These are phyloP conservation scores for Acrocyrtus sp. DNA, from an alignment of 2,888 invertebrate species.

Conservation along the genomic window DNA sequence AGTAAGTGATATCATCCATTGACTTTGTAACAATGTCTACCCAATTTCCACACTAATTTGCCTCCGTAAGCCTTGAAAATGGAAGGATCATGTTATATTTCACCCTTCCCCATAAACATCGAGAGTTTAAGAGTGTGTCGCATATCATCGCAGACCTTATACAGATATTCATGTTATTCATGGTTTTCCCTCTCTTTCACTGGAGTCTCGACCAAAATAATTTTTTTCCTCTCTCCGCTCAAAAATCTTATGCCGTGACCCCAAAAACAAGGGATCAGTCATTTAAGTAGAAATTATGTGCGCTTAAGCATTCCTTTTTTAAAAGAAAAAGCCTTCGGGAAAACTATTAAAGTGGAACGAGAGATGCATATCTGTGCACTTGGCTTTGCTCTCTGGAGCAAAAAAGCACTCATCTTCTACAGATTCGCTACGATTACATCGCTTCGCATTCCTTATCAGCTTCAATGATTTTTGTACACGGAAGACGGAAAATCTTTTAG, in stretches of 20 bases:
- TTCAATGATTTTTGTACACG: too few species aligned
- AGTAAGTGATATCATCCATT: conserved; percentile 27
- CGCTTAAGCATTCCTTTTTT: conserved; percentile 25
- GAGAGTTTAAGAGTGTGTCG: conserved; percentile 31
- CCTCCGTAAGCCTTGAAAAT: conserved; percentile 33
- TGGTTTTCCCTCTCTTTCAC: conserved; percentile 1
- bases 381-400: too few species aligned
- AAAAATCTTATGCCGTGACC: conserved; percentile 37
- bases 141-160: too few species aligned
- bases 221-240: conserved; percentile 13
- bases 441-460: too few species aligned
- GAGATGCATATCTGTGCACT: conserved; percentile 27
- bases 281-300: conserved; percentile 43
- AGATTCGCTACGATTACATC: too few species aligned
- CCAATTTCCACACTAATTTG: conserved; percentile 42
- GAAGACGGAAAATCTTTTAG: too few species aligned
- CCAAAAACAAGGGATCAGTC: conserved; percentile 38
- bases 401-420: too few species aligned
- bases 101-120: conserved; percentile 32
- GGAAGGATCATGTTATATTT: conserved; percentile 44
- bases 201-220: conserved; percentile 13
- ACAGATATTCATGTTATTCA: too few species aligned
- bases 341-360: background rate
- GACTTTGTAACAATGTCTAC: conserved; percentile 43
- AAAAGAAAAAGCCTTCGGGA: background rate